Evolutionary conservation across 2,797 vertebrate species (phyloP), one percentile per base, ranked within the genome.

Genomic region (Brotula barbata): DNA sequence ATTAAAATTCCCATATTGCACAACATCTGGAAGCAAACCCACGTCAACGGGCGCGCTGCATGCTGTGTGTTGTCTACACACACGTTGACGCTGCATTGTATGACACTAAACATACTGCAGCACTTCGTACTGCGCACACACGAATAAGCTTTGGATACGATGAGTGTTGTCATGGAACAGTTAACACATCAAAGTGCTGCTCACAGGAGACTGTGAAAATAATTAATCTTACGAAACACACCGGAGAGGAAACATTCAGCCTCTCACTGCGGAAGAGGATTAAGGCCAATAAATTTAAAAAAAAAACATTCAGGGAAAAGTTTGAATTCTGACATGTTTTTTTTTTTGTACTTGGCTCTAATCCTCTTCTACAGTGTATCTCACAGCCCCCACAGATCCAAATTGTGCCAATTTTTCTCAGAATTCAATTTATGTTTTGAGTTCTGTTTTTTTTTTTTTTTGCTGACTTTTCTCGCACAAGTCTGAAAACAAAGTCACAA

Each of bases 191-290:
- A 80, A 64, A 78, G 73, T 21, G 45, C 15, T 68, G 43, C 55
- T 55, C 51, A 39, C 49, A 39, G 34, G 50, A 64, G 57, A 53
- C 57, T 9, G 48, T 13, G 31, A 28, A 70, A 68, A 62, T 71
- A 69, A 78, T 73, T 57, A 79, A 76, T 78, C 47, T 68, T 61
- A 53, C 52, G 39, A 64, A 71, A 73, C 63, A 53, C 58, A 65
- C 23, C 19, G 10, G 19, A 0, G 3, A 61, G 56, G 68, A 59
- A 55, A 64, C 59, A 53, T 22, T 54, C 64, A 73, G 59, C 58
- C 50, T 65, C 50, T 59, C 4, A 28, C 25, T 4, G 8, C 25
- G 8, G 4, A 28, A 28, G 25, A 28, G n/a, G n/a, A n/a, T n/a
- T n/a, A n/a, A n/a, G n/a, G n/a, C n/a, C n/a, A n/a, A n/a, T n/a